phyloP scores from a whole-genome alignment of 2,797 vertebrate species.

The Todus mexicanus region DNA sequence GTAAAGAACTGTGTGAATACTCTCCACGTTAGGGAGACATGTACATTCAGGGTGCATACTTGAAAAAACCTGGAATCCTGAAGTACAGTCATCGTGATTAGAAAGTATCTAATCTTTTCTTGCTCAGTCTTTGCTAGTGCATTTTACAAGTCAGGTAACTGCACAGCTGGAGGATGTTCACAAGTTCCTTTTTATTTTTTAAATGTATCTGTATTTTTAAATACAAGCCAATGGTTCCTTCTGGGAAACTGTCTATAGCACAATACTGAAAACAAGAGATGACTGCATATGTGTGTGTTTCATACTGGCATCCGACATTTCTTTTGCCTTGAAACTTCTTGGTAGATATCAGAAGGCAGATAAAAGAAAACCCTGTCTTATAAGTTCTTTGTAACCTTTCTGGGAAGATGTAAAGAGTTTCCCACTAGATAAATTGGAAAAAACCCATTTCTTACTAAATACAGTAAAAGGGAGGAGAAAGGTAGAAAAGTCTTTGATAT shows the following conservation, averaged over 20 bases:
- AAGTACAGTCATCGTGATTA: background rate
- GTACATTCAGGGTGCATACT: background rate
- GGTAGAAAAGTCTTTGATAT: background rate
- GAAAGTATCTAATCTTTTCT: background rate
- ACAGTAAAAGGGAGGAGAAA: background rate
- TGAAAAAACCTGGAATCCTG: background rate
- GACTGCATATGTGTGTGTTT: background rate
- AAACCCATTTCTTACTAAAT: background rate
- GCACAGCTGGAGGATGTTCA: background rate
- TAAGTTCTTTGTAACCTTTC: background rate
- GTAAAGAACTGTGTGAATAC: background rate
- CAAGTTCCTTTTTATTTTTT: background rate
- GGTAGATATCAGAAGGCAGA: background rate
- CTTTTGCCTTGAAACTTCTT: constrained; percentile 34
- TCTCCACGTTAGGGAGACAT: background rate
- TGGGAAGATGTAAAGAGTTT: background rate
- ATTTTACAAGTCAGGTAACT: background rate
- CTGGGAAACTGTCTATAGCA: constrained; percentile 45
- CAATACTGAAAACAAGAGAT: constrained; percentile 50
- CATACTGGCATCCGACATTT: constrained; percentile 10
- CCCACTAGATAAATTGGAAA: background rate
- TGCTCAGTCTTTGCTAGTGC: background rate
- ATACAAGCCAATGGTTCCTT: constrained; percentile 9
- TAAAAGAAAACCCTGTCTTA: background rate
- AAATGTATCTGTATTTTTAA: constrained; percentile 12